Conservation (phyloP, 1,140 invertebrate genomes). For the Phthorimaea operculella region DNA sequence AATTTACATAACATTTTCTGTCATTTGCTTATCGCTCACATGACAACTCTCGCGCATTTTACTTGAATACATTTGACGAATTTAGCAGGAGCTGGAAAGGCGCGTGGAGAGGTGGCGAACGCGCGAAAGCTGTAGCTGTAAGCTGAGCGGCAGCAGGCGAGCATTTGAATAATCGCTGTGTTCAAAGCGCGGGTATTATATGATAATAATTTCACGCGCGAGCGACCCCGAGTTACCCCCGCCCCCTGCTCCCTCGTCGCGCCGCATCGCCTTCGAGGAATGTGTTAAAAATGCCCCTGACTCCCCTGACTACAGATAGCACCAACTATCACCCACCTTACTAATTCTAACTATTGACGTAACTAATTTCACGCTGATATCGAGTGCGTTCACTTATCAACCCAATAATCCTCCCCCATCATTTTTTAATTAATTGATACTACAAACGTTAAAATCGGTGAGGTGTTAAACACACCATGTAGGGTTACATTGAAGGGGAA, state of each 20-base stretch:
- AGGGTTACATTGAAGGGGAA: conserved; percentile 22
- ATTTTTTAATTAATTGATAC: conserved; percentile 51
- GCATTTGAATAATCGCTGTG: conserved; percentile 61
- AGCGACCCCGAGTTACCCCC: conserved; percentile 33
- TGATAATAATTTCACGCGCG: conserved; percentile 66
- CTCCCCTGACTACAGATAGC: conserved; percentile 36
- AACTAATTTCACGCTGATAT: conserved; percentile 33
- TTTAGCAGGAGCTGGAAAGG: conserved; percentile 30
- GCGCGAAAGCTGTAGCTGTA: conserved; percentile 3
- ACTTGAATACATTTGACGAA: conserved; percentile 62
- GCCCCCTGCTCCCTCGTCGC: conserved; percentile 21
- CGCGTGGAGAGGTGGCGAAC: conserved; percentile 21
- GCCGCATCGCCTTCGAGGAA: conserved; percentile 39
- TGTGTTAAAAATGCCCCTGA: conserved; percentile 51
- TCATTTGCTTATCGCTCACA: conserved; percentile 63
- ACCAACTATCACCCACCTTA: conserved; percentile 6
- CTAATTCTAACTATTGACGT: conserved; percentile 14
- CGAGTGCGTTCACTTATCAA: conserved; percentile 22
- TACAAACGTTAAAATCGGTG: conserved; percentile 49
- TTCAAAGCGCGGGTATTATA: conserved; percentile 58
- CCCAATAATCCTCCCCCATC: conserved; percentile 25
- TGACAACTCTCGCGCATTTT: conserved; percentile 59
- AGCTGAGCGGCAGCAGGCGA: conserved; percentile 23
- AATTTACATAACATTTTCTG: conserved; percentile 65
- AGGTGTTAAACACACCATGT: conserved; percentile 38